Evolutionary conservation across 2,797 vertebrate genomes (phyloP).

Genomic region (Mormyrops boulengeri): DNA sequence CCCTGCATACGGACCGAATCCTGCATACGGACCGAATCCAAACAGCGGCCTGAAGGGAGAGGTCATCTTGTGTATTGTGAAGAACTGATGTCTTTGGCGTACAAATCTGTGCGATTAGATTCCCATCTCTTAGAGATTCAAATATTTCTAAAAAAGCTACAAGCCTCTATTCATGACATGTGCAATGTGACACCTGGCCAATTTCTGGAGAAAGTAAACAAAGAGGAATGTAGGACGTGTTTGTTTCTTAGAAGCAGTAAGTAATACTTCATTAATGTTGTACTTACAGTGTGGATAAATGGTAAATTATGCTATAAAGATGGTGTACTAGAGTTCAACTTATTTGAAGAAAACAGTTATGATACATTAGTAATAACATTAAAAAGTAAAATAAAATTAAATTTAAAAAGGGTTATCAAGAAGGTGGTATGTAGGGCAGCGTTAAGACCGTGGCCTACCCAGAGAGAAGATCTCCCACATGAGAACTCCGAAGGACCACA

Average conservation of each 20-base stretch:
- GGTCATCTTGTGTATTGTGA: slow-evolving; percentile 12
- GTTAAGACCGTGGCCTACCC: slow-evolving; percentile 61
- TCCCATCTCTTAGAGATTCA: background rate
- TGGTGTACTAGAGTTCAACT: background rate
- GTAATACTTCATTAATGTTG: background rate
- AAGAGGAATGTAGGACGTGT: background rate
- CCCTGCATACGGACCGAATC: slow-evolving; percentile 46
- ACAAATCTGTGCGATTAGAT: background rate
- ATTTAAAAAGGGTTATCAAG: background rate
- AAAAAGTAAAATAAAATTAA: background rate
- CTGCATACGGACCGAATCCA: slow-evolving; percentile 46
- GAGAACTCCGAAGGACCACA: slow-evolving; percentile 90
- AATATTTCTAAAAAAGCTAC: background rate
- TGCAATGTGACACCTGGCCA: background rate
- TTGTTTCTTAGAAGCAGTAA: background rate
- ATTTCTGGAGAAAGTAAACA: background rate
- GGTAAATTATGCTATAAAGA: background rate
- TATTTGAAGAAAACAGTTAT: background rate
- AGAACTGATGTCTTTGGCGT: background rate
- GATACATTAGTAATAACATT: background rate
- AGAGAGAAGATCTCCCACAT: slow-evolving; percentile 95
- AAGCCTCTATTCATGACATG: background rate
- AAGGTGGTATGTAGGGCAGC: background rate
- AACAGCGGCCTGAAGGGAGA: slow-evolving; percentile 23
- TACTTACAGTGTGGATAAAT: background rate